Conservation (phyloP, 1,140 invertebrate species). For the Papilio polyxenes region DNA sequence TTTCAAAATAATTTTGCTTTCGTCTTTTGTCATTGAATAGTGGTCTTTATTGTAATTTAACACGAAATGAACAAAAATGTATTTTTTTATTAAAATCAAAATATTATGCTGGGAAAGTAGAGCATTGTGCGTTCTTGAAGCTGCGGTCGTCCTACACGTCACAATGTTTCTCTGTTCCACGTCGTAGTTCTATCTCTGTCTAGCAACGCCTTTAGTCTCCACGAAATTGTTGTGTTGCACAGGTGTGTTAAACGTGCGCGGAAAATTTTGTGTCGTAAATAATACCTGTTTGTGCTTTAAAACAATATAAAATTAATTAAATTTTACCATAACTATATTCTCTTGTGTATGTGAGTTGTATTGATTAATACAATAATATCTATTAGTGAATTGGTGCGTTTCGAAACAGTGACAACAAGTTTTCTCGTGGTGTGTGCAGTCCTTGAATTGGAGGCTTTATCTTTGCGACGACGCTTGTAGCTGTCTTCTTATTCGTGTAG, state of each 20-base stretch:
- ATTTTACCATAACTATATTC: neutral
- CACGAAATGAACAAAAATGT: conserved; percentile 27
- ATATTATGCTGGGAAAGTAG: conserved; percentile 48
- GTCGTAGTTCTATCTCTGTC: conserved; percentile 65
- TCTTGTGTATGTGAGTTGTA: conserved; percentile 22
- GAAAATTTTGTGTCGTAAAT: conserved; percentile 62
- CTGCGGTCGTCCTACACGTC: conserved; percentile 72
- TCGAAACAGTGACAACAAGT: conserved; percentile 74
- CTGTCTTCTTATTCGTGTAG: conserved; percentile 60
- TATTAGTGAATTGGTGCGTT: conserved; percentile 50
- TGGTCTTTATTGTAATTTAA: neutral
- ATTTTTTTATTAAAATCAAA: conserved; percentile 38
- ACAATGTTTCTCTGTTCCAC: conserved; percentile 62
- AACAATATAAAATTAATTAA: neutral
- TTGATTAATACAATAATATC: conserved; percentile 1
- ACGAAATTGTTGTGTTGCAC: conserved; percentile 62
- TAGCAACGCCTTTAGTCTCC: conserved; percentile 65
- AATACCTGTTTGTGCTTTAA: conserved; percentile 62
- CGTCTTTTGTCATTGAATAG: neutral
- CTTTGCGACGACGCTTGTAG: conserved; percentile 54
- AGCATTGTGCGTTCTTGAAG: conserved; percentile 68
- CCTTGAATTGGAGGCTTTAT: conserved; percentile 76
- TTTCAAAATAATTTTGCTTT: neutral
- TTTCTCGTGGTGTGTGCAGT: conserved; percentile 71
- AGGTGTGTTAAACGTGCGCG: conserved; percentile 61